A percentile compares a stretch with the other conserved stretches of the same genome.
These are phyloP conservation scores for Riparia riparia DNA, from an alignment of 2,113 vertebrate species.

Conservation along the genomic window DNA sequence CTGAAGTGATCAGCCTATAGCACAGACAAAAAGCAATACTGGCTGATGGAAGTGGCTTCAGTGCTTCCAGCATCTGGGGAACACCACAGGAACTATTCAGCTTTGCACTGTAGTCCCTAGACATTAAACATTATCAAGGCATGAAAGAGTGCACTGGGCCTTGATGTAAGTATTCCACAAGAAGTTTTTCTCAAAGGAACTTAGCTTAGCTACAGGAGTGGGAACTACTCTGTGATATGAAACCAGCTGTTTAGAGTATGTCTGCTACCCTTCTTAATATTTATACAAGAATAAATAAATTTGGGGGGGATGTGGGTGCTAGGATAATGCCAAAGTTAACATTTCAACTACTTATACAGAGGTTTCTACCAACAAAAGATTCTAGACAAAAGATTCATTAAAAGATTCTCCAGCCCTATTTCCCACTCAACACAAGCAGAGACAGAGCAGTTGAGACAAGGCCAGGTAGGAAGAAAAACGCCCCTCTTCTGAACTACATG, in stretches of 20 bases:
- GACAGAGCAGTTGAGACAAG: neutral
- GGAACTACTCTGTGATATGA: neutral
- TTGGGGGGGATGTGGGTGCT: neutral
- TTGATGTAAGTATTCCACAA: neutral
- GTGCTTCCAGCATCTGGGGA: neutral
- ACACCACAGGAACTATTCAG: neutral
- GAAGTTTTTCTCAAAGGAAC: neutral
- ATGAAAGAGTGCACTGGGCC: neutral
- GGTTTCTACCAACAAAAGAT: neutral
- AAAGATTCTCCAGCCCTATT: neutral
- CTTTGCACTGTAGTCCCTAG: neutral
- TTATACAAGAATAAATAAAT: neutral
- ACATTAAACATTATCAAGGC: neutral
- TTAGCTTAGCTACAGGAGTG: neutral
- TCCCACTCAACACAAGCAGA: neutral
- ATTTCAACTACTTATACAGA: neutral
- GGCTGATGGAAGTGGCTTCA: neutral
- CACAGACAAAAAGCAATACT: neutral
- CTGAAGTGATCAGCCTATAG: neutral
- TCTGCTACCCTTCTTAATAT: neutral
- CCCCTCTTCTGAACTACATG: neutral
- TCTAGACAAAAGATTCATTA: neutral
- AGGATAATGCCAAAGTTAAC: neutral
- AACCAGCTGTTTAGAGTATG: neutral
- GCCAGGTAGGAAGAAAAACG: neutral